Conservation (phyloP, 2,888 invertebrate genomes). For the Ypsolopha sequella region DNA sequence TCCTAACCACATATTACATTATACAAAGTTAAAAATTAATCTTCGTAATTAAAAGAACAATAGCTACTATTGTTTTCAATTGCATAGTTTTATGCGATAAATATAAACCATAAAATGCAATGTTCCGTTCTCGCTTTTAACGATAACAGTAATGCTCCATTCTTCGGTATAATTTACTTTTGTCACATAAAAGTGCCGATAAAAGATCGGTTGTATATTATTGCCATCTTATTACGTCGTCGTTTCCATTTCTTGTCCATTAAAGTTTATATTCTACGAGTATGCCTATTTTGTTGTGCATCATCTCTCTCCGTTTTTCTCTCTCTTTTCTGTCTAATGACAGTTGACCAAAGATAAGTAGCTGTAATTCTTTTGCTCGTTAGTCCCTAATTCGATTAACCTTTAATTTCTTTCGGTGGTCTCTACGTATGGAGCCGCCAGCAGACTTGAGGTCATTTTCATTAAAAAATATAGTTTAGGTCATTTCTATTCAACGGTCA, state of each 20-base stretch:
- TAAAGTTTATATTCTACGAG: neutral
- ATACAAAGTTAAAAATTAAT: constrained; percentile 5
- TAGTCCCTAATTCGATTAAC: constrained; percentile 51
- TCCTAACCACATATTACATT: constrained; percentile 4
- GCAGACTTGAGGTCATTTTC: constrained; percentile 43
- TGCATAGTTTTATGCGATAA: constrained; percentile 17
- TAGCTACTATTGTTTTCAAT: constrained; percentile 19
- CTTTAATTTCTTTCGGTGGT: constrained; percentile 45
- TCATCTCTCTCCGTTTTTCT: neutral
- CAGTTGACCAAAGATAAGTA: neutral
- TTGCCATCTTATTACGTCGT: neutral
- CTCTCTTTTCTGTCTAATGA: no score
- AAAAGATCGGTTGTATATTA: neutral
- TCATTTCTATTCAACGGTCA: constrained; percentile 33
- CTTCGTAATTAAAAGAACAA: constrained; percentile 15
- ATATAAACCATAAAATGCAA: constrained; percentile 16
- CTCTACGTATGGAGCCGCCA: constrained; percentile 34
- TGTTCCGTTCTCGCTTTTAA: constrained; percentile 12
- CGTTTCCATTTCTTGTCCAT: neutral
- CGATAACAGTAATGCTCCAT: constrained; percentile 12
- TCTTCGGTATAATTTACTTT: constrained; percentile 1
- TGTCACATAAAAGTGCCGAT: neutral
- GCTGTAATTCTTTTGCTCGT: neutral
- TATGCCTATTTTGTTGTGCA: neutral
- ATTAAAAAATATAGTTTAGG: constrained; percentile 33